These are phyloP conservation scores for Drosophila ambigua DNA, from an alignment of 1,140 invertebrate genomes.

Conservation along the genomic window DNA sequence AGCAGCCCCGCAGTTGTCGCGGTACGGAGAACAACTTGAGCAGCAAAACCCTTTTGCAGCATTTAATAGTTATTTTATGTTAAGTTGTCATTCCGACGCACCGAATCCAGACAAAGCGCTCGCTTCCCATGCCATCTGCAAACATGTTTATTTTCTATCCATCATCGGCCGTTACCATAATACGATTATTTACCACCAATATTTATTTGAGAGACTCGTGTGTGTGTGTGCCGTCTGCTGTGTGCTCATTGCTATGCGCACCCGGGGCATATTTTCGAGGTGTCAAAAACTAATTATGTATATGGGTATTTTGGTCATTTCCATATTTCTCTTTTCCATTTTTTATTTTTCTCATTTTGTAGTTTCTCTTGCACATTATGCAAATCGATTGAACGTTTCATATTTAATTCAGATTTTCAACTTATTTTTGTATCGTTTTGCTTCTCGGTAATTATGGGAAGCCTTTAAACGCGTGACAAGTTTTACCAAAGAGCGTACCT, in stretches of 20 bases:
- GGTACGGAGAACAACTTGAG: too few relatives aligned
- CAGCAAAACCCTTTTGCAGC: slow-evolving; percentile 58
- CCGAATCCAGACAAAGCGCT: slow-evolving; percentile 9
- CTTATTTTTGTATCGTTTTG: slow-evolving; percentile 1
- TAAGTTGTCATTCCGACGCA: slow-evolving; percentile 40
- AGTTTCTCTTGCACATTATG: slow-evolving; percentile 35
- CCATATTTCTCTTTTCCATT: not conserved
- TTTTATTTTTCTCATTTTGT: not conserved
- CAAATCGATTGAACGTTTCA: slow-evolving; percentile 23
- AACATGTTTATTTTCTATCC: slow-evolving; percentile 42
- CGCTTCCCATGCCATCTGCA: not conserved
- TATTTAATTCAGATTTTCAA: slow-evolving; percentile 34
- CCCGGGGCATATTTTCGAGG: slow-evolving; percentile 36
- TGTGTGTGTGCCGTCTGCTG: slow-evolving; percentile 19
- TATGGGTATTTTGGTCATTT: slow-evolving; percentile 17
- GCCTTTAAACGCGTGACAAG: slow-evolving; percentile 32
- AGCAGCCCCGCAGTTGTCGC: not conserved
- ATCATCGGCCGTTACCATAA: slow-evolving; percentile 26
- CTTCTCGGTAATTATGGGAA: slow-evolving; percentile 32
- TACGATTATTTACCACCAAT: slow-evolving; percentile 22
- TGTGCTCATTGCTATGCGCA: slow-evolving; percentile 21
- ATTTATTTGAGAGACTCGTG: slow-evolving; percentile 36
- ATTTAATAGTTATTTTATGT: slow-evolving; percentile 76
- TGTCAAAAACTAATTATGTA: slow-evolving; percentile 72
- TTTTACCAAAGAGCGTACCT: slow-evolving; percentile 17